These are phyloP conservation scores for Syrrhaptes paradoxus DNA, from an alignment of 2,113 vertebrate genomes.

Conservation along the genomic window DNA sequence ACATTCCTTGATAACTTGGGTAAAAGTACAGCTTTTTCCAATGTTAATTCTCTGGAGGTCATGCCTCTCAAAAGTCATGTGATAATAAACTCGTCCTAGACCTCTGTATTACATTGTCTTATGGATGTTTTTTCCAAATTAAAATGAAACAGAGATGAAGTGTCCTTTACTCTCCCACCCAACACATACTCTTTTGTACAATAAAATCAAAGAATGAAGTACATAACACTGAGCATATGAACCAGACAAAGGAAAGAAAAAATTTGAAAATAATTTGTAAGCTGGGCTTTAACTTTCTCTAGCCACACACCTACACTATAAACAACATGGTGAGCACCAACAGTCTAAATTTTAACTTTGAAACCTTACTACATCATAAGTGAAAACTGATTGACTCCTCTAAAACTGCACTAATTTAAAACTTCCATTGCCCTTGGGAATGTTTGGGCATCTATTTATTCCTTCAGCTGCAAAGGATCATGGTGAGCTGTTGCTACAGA, in stretches of 20 bases:
- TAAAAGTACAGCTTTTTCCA: not conserved
- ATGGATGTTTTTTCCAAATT: not conserved
- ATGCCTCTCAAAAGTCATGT: not conserved
- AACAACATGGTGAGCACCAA: accelerated
- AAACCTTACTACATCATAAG: not conserved
- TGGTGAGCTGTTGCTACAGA: not conserved
- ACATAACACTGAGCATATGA: not conserved
- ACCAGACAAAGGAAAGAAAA: not conserved
- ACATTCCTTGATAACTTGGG: not conserved
- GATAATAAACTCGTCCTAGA: not conserved
- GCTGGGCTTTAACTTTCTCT: not conserved
- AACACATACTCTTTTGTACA: not conserved
- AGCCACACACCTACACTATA: not conserved
- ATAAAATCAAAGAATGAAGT: not conserved
- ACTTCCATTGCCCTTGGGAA: not conserved
- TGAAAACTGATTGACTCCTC: not conserved
- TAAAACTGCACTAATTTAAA: not conserved
- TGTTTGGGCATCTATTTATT: not conserved
- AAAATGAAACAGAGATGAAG: not conserved
- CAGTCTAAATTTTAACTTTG: not conserved
- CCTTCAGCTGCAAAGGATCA: not conserved
- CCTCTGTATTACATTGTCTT: not conserved
- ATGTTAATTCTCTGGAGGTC: not conserved
- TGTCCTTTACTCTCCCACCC: not conserved
- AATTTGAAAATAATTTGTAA: not conserved